Percentiles rank a stretch among this genome's conserved stretches.
These are phyloP conservation scores for Stegophylla sp. DNA, from an alignment of 2,888 invertebrate species.

Conservation along the genomic window DNA sequence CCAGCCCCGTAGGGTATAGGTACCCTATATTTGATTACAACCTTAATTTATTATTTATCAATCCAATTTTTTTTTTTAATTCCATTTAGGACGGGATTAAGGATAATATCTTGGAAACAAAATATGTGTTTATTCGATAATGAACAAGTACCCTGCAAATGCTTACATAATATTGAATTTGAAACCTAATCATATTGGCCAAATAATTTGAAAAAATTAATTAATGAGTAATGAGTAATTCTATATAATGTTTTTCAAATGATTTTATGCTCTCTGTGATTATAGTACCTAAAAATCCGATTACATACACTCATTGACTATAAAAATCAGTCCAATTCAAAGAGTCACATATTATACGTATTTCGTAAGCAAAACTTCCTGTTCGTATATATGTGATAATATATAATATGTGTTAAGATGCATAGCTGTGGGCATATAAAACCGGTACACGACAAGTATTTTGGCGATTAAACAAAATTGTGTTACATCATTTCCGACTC, in stretches of 20 bases:
- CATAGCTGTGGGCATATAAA: conserved; percentile 32
- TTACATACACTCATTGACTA: not conserved
- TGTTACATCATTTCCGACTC: conserved; percentile 44
- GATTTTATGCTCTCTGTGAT: not conserved
- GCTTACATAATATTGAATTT: conserved; percentile 17
- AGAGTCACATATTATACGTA: not conserved
- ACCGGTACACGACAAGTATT: conserved; percentile 49
- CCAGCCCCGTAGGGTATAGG: too few relatives aligned
- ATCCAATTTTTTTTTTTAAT: too few relatives aligned
- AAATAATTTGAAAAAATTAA: not conserved
- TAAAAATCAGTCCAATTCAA: not conserved
- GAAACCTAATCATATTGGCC: not conserved
- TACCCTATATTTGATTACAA: too few relatives aligned
- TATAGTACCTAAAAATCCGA: too few relatives aligned
- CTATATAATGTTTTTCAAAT: not conserved
- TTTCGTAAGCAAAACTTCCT: conserved; percentile 46
- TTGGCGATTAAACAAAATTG: conserved; percentile 35
- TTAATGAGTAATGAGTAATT: not conserved
- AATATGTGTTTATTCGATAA: not conserved
- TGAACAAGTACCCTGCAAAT: not conserved
- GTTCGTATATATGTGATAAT: conserved; percentile 27
- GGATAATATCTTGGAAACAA: too few relatives aligned
- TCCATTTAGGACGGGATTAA: too few relatives aligned
- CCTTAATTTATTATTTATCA: too few relatives aligned
- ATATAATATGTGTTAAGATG: conserved; percentile 5